Percentiles rank a stretch among this genome's conserved stretches.
Conservation (phyloP, 2,113 vertebrate species). For the Hepsetus odoe region DNA sequence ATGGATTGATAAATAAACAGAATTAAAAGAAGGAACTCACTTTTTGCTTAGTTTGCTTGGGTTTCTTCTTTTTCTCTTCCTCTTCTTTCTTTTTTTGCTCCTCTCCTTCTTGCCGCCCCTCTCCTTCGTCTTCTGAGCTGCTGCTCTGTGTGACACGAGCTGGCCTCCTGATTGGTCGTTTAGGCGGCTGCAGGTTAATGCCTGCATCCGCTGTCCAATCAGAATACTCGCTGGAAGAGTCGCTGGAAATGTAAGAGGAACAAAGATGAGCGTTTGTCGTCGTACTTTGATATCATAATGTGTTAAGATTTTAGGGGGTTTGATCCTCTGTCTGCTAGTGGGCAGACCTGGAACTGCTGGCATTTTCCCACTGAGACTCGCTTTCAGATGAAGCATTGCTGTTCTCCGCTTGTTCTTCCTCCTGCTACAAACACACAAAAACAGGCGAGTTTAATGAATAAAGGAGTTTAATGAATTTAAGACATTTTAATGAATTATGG, state of each 20-base stretch:
- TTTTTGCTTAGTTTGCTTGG: constrained; percentile 88
- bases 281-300: too few species aligned
- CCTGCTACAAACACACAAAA: constrained; percentile 62
- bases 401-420: constrained; percentile 82
- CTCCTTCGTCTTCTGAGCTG: constrained; percentile 90
- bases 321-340: too few species aligned
- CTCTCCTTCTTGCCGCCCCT: constrained; percentile 73
- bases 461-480: too few species aligned
- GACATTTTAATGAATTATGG: too few species aligned
- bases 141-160: constrained; percentile 83
- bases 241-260: too few species aligned
- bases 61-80: constrained; percentile 83
- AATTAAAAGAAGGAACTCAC: constrained; percentile 60
- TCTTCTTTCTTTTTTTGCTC: constrained; percentile 66
- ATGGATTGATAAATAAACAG: background rate
- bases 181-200: constrained; percentile 97
- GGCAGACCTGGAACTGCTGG: constrained; percentile 91
- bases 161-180: constrained; percentile 85
- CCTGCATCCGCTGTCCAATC: constrained; percentile 98
- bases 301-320: too few species aligned
- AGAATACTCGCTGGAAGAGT: constrained; percentile 97
- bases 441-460: background rate
- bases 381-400: constrained; percentile 86
- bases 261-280: too few species aligned
- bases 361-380: constrained; percentile 89